Conservation (phyloP, 23 tunicate genomes). For the Aplidium turbinatum region DNA sequence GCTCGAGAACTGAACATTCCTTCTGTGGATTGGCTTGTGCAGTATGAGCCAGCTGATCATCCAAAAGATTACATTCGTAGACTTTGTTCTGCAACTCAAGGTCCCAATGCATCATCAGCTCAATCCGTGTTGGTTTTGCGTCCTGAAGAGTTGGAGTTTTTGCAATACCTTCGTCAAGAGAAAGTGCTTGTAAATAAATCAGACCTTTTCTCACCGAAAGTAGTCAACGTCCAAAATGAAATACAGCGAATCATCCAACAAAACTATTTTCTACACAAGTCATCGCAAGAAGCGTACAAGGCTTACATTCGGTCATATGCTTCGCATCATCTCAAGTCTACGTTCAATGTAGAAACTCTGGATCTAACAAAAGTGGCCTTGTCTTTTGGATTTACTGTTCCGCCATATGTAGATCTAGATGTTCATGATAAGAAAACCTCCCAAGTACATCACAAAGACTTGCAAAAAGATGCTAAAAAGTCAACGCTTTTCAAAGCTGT, state of each 20-base stretch:
- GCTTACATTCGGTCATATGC: conserved; percentile 55
- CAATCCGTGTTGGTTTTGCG: conserved; percentile 36
- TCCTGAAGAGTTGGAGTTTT: conserved; percentile 42
- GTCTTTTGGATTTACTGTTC: conserved; percentile 49
- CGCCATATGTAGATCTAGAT: conserved; percentile 42
- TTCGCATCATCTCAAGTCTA: conserved; percentile 24
- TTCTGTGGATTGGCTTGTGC: conserved; percentile 46
- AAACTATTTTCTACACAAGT: conserved; percentile 32
- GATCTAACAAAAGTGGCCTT: conserved; percentile 34
- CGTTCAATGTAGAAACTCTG: conserved; percentile 33
- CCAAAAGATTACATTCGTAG: conserved; percentile 23
- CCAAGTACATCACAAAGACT: no score
- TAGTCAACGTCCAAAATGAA: conserved; percentile 39
- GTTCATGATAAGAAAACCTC: no score
- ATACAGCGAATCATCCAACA: conserved; percentile 9
- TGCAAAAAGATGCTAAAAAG: no score
- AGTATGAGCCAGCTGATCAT: conserved; percentile 51
- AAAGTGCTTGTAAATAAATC: conserved; percentile 29
- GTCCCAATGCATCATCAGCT: not conserved
- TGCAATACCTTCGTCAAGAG: conserved; percentile 17
- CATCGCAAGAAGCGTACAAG: conserved; percentile 39
- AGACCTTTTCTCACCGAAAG: not conserved
- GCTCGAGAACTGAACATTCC: conserved; percentile 36
- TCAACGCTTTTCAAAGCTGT: no score
- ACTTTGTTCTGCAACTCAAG: conserved; percentile 28